Evolutionary conservation across 2,797 vertebrate species (phyloP).

Genomic region (Chanos chanos): DNA sequence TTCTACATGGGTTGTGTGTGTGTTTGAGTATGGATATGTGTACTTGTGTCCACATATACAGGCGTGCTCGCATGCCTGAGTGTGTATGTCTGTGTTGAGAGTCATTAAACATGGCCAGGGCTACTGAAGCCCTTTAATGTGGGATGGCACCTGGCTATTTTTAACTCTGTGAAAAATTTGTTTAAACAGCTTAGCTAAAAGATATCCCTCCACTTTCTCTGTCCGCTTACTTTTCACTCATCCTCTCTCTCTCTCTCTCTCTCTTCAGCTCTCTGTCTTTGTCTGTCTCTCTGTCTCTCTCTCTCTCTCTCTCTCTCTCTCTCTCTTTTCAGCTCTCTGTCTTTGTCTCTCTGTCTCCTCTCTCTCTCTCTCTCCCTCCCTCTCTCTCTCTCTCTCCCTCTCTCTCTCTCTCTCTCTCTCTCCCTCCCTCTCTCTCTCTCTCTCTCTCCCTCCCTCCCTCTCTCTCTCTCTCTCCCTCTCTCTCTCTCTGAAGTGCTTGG

Average conservation of each 20-base stretch:
- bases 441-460: no score
- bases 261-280: background rate
- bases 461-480: no score
- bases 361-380: background rate
- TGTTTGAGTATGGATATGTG: background rate
- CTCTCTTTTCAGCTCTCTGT: background rate
- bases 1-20: no score
- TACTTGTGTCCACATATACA: background rate
- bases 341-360: background rate
- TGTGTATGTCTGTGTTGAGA: background rate
- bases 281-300: background rate
- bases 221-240: no score
- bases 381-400: no score
- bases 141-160: conserved; percentile 15
- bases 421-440: no score
- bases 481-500: no score
- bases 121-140: conserved; percentile 15
- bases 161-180: background rate
- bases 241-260: no score
- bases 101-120: background rate
- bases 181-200: no score
- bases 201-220: conserved; percentile 5
- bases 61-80: background rate
- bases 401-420: no score
- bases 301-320: background rate